Base-by-base conservation (phyloP, 2,113 vertebrate species). In the Xenotilapia leptura region DNA sequence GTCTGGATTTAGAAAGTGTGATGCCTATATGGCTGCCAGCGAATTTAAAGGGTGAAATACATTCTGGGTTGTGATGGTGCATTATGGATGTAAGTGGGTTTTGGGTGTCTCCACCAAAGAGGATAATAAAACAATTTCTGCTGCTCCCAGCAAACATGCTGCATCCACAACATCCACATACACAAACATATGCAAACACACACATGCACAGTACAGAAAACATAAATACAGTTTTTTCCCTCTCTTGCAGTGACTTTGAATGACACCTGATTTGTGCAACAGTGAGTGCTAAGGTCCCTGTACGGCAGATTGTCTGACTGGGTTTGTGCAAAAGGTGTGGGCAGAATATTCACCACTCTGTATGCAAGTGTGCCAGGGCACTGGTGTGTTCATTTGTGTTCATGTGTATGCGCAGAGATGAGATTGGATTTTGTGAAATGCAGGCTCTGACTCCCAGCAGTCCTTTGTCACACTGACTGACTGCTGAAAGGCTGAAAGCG, bases 391-490 rank as follows among this genome's bases (percentile, higher is more conserved):
- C 45, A 12, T 51, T 53, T 47, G 82, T 56, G 86, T 83, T 62
- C 33, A 77, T 47, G 42, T 65, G 88, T 51, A 17, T 14, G 55
- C 11, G 55, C 40, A 28, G 42, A 47, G 86, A 85, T 68, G 79
- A 58, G 89, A 55, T 77, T 77, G 73, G 73, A 77, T 88, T 73
- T 83, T 86, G 89, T 73, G 91, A 93, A 87, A 82, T 86, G 17
- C 87, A 89, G 87, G 83, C 93, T 89, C 86, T 79, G 90, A 92
- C 89, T 94, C 90, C 89, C 91, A 90, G 91, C 93, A 89, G 90
- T 92, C 86, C 79, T 93, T 91, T 93, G 92, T 94, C 93, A 94
- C 89, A 82, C 92, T 94, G 92, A 93, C 95, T 95, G 93, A 94
- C 89, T 93, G 89, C 90, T 90, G 92, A 95, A 93, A 93, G 87